Conservation (phyloP, 2,113 vertebrate species). For the Gulo gulo region DNA sequence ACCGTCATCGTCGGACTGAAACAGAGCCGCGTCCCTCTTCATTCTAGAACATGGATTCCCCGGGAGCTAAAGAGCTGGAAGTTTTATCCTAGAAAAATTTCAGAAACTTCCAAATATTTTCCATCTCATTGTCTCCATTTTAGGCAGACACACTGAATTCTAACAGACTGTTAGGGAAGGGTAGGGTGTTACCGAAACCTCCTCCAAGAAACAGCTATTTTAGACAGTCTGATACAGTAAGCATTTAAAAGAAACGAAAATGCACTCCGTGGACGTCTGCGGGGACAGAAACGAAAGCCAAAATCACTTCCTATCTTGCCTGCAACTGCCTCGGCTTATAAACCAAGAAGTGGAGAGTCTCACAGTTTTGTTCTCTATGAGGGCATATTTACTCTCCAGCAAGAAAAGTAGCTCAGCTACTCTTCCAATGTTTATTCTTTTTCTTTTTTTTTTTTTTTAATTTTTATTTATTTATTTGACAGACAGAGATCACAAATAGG, state of each 20-base stretch:
- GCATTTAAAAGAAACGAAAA: conserved; percentile 30
- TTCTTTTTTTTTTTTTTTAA: no score
- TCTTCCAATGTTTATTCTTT: conserved; percentile 54
- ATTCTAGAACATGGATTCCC: not conserved
- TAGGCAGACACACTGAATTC: not conserved
- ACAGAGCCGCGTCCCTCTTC: not conserved
- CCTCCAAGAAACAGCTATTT: conserved; percentile 40
- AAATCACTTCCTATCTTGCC: conserved; percentile 8
- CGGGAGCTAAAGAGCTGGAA: not conserved
- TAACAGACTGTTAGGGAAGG: not conserved
- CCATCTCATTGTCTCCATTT: not conserved
- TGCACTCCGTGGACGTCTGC: not conserved
- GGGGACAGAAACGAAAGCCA: not conserved
- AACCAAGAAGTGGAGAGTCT: not conserved
- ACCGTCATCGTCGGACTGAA: not conserved
- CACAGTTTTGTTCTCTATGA: conserved; percentile 32
- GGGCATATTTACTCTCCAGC: conserved; percentile 45
- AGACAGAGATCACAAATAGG: no score
- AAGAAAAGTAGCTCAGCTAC: conserved; percentile 27
- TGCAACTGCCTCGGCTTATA: not conserved
- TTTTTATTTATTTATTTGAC: no score
- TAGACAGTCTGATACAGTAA: not conserved
- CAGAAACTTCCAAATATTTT: not conserved
- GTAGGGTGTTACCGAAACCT: not conserved
- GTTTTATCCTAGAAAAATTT: not conserved